Base-by-base conservation (phyloP, 2,113 vertebrate genomes). In the Eolophus roseicapilla region DNA sequence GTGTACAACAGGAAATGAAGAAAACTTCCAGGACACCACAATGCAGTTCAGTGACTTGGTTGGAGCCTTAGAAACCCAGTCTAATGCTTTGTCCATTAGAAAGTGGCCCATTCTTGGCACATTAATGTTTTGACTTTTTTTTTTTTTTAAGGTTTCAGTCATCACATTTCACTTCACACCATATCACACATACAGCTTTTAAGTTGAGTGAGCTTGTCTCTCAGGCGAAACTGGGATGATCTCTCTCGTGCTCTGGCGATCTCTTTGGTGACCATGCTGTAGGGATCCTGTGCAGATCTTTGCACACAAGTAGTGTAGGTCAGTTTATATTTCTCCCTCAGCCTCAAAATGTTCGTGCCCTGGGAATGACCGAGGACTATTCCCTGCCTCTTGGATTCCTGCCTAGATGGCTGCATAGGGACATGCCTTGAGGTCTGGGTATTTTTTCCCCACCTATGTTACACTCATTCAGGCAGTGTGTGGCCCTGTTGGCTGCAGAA, bases 151-250 rank as follows among this genome's bases (percentile, higher is more conserved):
- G 17, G 43, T 60, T 87, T n/a, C 20, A 87, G 37, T 55, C 33
- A 17, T 82, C 3, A 2, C 24, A 8, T 60, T 87, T 89, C 20
- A 20, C 33, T 35, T 59, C 57, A 35, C 55, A 59, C 21, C 33
- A 4, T 35, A 35, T 35, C 57, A 35, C 9, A 11, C 33, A 16
- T 7, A 35, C 57, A 35, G 33, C 21, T 59, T 35, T 59, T 59
- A 24, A 35, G 33, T 15, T 59, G 60, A 59, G 46, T 18, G 17
- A 81, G 55, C 64, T 62, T 62, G n/a, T 52, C 25, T 37, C 60
- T 23, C 55, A 46, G 7, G 21, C 0, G 6, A 71, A 86, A 63
- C 37, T 71, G 0, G 2, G 27, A 17, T 7, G 0, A 6, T 46
- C 37, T n/a, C 10, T 60, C 41, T 47, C 31, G 50, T 81, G 50